A percentile compares a stretch with the other conserved stretches of the same genome.
Conservation (phyloP, 2,888 invertebrate species). For the Autographa gamma region DNA sequence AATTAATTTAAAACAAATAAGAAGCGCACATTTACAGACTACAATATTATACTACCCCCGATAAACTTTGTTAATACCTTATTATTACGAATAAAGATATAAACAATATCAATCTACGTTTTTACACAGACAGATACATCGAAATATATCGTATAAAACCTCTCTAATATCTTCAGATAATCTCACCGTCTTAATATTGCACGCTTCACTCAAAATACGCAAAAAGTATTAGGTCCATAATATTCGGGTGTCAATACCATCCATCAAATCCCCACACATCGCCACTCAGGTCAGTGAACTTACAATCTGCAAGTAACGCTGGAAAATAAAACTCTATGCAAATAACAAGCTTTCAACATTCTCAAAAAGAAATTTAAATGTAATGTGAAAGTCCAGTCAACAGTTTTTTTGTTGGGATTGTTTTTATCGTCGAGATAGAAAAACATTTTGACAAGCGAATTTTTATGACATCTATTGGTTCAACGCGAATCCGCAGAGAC, state of each 20-base stretch:
- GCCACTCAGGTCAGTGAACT: constrained; percentile 33
- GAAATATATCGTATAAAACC: background rate
- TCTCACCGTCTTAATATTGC: constrained; percentile 21
- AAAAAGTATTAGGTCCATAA: constrained; percentile 44
- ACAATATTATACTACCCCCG: too few relatives aligned
- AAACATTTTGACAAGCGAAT: constrained; percentile 17
- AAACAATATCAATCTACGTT: too few relatives aligned
- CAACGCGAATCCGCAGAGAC: constrained; percentile 6
- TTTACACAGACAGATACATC: too few relatives aligned
- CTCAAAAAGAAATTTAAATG: constrained; percentile 42
- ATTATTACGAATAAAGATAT: too few relatives aligned
- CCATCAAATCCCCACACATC: constrained; percentile 45
- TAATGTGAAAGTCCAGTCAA: constrained; percentile 43
- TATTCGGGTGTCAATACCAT: constrained; percentile 34
- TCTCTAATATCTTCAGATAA: constrained; percentile 5
- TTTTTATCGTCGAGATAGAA: constrained; percentile 34
- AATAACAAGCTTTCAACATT: constrained; percentile 29
- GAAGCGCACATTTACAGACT: too few relatives aligned
- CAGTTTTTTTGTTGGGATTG: constrained; percentile 28
- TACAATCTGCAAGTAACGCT: constrained; percentile 31
- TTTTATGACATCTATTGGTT: constrained; percentile 19
- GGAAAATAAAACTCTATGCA: constrained; percentile 37
- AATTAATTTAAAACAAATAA: too few relatives aligned
- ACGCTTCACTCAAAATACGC: constrained; percentile 21
- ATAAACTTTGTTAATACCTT: too few relatives aligned